A percentile compares a stretch with the other conserved stretches of the same genome.
Conservation (phyloP, 1,140 invertebrate genomes). For the Caenorhabditis briggsae region DNA sequence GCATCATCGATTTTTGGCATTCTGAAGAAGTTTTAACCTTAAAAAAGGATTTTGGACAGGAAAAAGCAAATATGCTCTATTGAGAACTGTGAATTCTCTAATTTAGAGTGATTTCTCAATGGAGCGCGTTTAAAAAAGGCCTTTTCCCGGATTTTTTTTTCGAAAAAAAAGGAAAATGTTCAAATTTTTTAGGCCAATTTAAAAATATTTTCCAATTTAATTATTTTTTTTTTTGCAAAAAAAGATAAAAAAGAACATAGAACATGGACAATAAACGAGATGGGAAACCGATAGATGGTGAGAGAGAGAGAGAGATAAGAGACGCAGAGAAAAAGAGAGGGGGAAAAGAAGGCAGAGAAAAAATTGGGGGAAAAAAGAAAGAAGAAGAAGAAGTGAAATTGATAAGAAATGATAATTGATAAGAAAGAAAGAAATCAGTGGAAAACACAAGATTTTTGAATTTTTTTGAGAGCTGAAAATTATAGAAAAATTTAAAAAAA, state of each 20-base stretch:
- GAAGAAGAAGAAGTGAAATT: not conserved
- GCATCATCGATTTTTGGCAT: too few relatives aligned
- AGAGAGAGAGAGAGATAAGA: not conserved
- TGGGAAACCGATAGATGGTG: too few relatives aligned
- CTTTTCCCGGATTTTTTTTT: too few relatives aligned
- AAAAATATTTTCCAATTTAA: not conserved
- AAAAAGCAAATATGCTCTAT: too few relatives aligned
- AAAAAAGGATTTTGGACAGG: too few relatives aligned
- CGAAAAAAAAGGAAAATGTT: not conserved
- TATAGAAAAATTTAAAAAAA: not conserved
- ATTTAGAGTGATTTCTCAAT: too few relatives aligned
- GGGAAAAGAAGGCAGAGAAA: not conserved
- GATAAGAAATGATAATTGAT: slow-evolving; percentile 1
- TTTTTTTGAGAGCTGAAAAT: not conserved
- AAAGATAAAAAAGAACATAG: slow-evolving; percentile 31
- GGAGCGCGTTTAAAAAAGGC: too few relatives aligned
- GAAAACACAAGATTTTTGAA: not conserved
- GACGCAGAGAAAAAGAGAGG: not conserved
- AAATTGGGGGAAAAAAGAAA: not conserved
- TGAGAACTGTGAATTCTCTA: too few relatives aligned
- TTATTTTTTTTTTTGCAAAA: not conserved
- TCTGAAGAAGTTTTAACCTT: too few relatives aligned
- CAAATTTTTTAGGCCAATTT: not conserved
- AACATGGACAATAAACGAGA: not conserved
- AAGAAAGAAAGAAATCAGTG: not conserved